These are phyloP conservation scores for Sebastes melanostomus DNA, from an alignment of 2,797 vertebrate genomes.

Conservation along the genomic window DNA sequence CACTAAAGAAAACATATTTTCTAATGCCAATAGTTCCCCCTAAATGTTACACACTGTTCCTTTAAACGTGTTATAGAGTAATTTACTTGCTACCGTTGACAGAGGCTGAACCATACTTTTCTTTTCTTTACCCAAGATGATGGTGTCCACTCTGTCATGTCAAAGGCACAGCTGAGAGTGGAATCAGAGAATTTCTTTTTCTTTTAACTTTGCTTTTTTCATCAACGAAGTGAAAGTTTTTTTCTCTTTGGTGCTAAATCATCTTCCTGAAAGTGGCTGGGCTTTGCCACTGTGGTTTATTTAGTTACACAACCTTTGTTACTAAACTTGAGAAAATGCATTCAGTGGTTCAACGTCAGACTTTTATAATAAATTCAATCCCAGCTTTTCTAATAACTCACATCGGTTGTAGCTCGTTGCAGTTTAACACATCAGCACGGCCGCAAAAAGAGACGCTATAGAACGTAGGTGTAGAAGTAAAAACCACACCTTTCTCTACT, in stretches of 20 bases:
- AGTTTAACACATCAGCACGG: neutral
- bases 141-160: neutral
- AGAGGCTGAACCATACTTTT: too few species aligned
- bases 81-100: too few species aligned
- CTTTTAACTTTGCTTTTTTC: neutral
- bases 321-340: neutral
- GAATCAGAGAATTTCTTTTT: too few species aligned
- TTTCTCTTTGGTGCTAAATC: neutral
- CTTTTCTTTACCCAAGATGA: too few species aligned
- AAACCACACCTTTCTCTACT: neutral
- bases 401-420: neutral
- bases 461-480: slow-evolving; percentile 4
- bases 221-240: neutral
- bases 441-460: neutral
- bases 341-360: neutral
- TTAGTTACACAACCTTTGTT: neutral
- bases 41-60: too few species aligned
- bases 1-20: too few species aligned
- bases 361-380: neutral
- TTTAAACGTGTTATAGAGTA: too few species aligned
- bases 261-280: neutral
- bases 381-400: neutral
- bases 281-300: slow-evolving; percentile 2
- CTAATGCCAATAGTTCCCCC: too few species aligned
- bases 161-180: too few species aligned